Evolutionary conservation across 92 coral and sea anemone genomes (phyloP), one percentile per base, ranked within the genome.

Genomic region (Bergia sp.): DNA sequence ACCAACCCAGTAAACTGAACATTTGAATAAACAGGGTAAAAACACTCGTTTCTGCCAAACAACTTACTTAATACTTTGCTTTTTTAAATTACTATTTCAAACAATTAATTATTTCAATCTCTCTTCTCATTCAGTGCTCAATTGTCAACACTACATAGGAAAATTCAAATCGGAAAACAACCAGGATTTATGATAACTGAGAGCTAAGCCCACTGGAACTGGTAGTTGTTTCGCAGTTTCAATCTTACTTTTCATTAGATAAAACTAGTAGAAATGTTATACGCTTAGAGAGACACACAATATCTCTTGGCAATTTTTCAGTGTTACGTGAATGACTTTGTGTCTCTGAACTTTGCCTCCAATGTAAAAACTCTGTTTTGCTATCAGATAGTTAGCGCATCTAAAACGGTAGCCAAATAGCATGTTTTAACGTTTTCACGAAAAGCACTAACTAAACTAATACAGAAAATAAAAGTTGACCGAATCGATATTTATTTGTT

Each of bases 291-390:
- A 11, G 1, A 0, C 15, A 1, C 57, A 1, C 57, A 50, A 50
- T 50, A 50, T 16, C 64, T 21, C 29, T 43, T 44, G 87, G 78
- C 77, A 83, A 83, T 41, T 43, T 82, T 83, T 67, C 79, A 84
- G 79, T 45, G n/a, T 45, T 84, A 16, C 36, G 47, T 43, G 44
- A 16, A 69, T 37, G 23, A 67, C 64, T 18, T n/a, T 9, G 2
- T 20, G 20, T n/a, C 7, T 39, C 21, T 61, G 18, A 7, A 61
- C 61, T 81, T 36, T 81, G 85, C 50, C 50, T 55, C 83, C 21
- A 45, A 5, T n/a, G 21, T 42, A 82, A 66, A 82, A 57, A 50
- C 23, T 4, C 1, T 1, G 45, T 10, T 80, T 29, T 50, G 47
- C 10, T 18, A 7, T 23, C 20, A 64, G 7, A 64, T 64, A 16